Evolutionary conservation across 2,113 vertebrate genomes (phyloP), one percentile per base, ranked within the genome.

Genomic region (Eudyptes chrysolophus): DNA sequence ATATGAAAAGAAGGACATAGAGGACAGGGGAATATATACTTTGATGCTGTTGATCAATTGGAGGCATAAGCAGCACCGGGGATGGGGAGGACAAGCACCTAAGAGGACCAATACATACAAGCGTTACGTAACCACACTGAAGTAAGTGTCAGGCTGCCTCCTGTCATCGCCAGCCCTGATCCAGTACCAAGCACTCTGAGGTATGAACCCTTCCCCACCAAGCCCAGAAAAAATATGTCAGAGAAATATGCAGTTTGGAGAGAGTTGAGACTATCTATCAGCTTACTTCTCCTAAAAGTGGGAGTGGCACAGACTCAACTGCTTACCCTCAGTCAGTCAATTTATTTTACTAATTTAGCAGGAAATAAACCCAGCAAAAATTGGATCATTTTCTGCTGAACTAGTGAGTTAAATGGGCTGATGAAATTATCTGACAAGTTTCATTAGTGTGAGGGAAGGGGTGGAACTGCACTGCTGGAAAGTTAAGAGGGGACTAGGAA

Each of bases 341-440:
- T 96, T 85, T 64, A 78, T 87, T 84, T 89, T 77, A 72, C 78
- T 87, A 83, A 85, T 93, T 97, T 89, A 66, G 19, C 78, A 85
- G 74, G 60, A 96, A 93, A 94, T n/a, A 94, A 96, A 83, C 18
- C 10, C 34, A 66, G 57, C 20, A 76, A 91, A 92, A 90, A 42
- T 25, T 15, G 66, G 24, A 77, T 85, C 3, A 54, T 90, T 95
- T 97, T 90, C 54, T 94, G 57, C 52, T 90, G 87, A 96, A 76
- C 74, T 80, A 65, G 78, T 61, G 70, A 83, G 66, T 89, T 94
- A 92, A 84, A 72, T 57, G 52, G 55, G 18, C 77, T 89, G 81
- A 94, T 94, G 87, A 89, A 96, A 91, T 94, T 66, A 91, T 64
- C 84, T 93, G 87, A 92, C 74, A 89, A 78, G 48, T 96, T 93